These are phyloP conservation scores for Cyclina sinensis DNA, from an alignment of 1,140 invertebrate species.

Conservation along the genomic window DNA sequence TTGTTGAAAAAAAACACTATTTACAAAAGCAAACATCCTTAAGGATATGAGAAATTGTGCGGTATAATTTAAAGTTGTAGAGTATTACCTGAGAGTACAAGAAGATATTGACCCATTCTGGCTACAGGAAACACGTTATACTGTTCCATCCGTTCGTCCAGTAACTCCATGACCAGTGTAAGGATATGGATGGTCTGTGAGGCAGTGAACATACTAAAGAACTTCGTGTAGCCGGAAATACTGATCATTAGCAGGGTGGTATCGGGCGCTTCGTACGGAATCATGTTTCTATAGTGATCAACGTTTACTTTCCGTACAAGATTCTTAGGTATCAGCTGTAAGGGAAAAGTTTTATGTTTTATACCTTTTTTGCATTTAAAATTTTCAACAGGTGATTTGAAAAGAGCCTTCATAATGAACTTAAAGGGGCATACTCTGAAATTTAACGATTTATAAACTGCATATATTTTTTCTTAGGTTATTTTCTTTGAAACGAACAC, in stretches of 20 bases:
- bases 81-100: slow-evolving; percentile 43
- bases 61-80: no score
- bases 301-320: neutral
- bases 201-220: slow-evolving; percentile 20
- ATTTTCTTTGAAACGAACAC: no score
- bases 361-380: no score
- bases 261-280: slow-evolving; percentile 24
- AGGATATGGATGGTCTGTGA: slow-evolving; percentile 37
- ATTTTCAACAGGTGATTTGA: no score
- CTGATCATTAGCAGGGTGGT: slow-evolving; percentile 46
- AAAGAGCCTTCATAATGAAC: no score
- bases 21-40: no score
- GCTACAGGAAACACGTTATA: slow-evolving; percentile 58
- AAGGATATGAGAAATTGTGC: no score
- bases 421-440: no score
- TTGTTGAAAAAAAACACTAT: no score
- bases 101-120: slow-evolving; percentile 1
- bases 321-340: neutral
- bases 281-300: slow-evolving; percentile 17
- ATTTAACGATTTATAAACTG: no score
- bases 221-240: neutral
- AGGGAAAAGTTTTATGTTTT: no score
- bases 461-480: no score
- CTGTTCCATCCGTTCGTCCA: slow-evolving; percentile 57
- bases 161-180: slow-evolving; percentile 43